Percentiles rank a stretch among this genome's conserved stretches.
Conservation (phyloP, 2,888 invertebrate genomes). For the Cataglyphis altisquamis region DNA sequence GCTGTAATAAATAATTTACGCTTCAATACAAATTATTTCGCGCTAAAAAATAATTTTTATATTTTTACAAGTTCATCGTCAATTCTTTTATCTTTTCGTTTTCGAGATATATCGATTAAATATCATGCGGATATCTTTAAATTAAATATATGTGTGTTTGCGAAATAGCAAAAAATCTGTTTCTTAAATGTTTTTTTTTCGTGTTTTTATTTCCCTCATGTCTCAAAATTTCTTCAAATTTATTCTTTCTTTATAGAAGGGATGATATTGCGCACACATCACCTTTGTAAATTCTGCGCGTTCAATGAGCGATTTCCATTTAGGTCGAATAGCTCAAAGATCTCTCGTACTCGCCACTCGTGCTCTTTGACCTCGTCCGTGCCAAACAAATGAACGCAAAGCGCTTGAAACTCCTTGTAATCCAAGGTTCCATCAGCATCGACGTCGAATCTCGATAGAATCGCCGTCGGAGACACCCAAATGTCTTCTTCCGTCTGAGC, state of each 20-base stretch:
- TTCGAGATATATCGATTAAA: not conserved
- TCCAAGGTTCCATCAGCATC: conserved; percentile 55
- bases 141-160: not conserved
- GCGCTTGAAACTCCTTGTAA: conserved; percentile 74
- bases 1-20: not conserved
- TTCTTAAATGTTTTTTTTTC: not conserved
- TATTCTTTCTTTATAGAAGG: not conserved
- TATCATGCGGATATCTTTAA: not conserved
- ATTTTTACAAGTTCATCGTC: not conserved
- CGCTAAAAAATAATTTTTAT: not conserved
- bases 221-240: not conserved
- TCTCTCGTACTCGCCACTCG: conserved; percentile 90
- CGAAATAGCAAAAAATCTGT: not conserved
- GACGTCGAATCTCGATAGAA: conserved; percentile 11
- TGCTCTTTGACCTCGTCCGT: conserved; percentile 80
- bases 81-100: not conserved
- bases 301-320: conserved; percentile 92
- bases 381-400: conserved; percentile 76
- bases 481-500: not conserved
- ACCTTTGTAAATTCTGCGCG: conserved; percentile 91
- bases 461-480: not conserved
- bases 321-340: conserved; percentile 93
- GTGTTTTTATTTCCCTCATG: not conserved
- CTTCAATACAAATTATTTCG: not conserved
- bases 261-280: conserved; percentile 29